These are phyloP conservation scores for Lacanobia wlatinum DNA, from an alignment of 2,888 invertebrate species.

Conservation along the genomic window DNA sequence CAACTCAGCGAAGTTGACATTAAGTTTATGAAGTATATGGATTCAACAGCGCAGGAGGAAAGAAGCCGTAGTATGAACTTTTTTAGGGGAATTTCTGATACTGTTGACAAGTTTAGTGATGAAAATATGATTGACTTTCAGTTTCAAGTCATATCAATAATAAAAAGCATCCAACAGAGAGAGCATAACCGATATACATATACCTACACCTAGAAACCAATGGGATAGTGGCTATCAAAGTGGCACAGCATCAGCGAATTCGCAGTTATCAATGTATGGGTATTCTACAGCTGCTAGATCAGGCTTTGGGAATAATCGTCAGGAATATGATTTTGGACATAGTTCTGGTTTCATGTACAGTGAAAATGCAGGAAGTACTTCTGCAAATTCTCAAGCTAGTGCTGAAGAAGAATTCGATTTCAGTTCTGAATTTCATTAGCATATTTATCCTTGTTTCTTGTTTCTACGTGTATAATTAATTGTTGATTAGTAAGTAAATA, in stretches of 20 bases:
- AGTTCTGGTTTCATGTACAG: constrained; percentile 12
- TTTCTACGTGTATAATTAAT: constrained; percentile 12
- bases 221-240: constrained; percentile 61
- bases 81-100: constrained; percentile 60
- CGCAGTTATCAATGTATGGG: constrained; percentile 13
- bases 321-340: constrained; percentile 19
- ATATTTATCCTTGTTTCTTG: constrained; percentile 6
- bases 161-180: constrained; percentile 60
- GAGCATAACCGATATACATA: constrained; percentile 59
- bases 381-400: constrained; percentile 24
- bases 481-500: constrained; percentile 6
- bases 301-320: constrained; percentile 17
- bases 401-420: constrained; percentile 25
- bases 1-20: constrained; percentile 55
- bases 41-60: constrained; percentile 42
- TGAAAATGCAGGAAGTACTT: constrained; percentile 2
- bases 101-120: constrained; percentile 63
- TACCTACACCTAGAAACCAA: constrained; percentile 63
- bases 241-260: constrained; percentile 9
- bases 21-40: constrained; percentile 58
- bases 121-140: constrained; percentile 61
- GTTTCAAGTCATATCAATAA: constrained; percentile 61
- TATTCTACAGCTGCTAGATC: constrained; percentile 22
- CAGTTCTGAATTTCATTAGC: constrained; percentile 4
- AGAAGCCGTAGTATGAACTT: constrained; percentile 54